Evolutionary conservation across 2,797 vertebrate species (phyloP).

Genomic region (Coregonus suidteri): DNA sequence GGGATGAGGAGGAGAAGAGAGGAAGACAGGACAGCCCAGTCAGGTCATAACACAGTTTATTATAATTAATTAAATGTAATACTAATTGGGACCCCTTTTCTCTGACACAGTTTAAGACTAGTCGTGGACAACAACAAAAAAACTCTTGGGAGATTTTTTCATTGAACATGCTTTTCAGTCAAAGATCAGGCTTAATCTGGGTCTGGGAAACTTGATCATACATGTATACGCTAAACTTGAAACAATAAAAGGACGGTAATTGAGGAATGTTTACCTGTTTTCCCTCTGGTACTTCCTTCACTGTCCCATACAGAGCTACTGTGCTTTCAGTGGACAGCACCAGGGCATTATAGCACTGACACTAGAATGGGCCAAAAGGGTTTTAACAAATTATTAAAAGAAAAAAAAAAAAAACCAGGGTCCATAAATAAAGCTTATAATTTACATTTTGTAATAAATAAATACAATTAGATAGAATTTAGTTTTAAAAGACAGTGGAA

Average conservation of each 20-base stretch:
- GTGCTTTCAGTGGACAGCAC: conserved; percentile 93
- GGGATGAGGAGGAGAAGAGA: too few species aligned
- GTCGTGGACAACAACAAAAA: too few species aligned
- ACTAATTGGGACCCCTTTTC: background rate
- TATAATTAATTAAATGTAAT: background rate
- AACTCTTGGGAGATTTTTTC: too few species aligned
- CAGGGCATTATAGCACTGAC: conserved; percentile 92
- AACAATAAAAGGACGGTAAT: background rate
- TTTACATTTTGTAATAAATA: too few species aligned
- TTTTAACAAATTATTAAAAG: background rate
- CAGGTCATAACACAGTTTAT: background rate
- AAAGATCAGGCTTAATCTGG: background rate
- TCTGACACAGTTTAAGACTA: background rate
- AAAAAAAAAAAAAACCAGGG: too few species aligned
- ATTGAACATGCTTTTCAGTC: too few species aligned
- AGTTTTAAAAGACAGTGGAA: too few species aligned
- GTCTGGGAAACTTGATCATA: too few species aligned
- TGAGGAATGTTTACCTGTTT: conserved; percentile 82
- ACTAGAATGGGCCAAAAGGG: conserved; percentile 67
- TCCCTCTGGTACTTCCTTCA: conserved; percentile 87
- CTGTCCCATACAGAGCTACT: conserved; percentile 84
- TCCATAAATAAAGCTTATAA: background rate
- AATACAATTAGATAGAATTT: too few species aligned
- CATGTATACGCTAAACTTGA: too few species aligned
- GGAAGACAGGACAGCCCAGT: background rate